A percentile compares a stretch with the other conserved stretches of the same genome.
Evolutionary conservation across 2,797 vertebrate genomes (phyloP).

Genomic region (Notamacropus eugenii): DNA sequence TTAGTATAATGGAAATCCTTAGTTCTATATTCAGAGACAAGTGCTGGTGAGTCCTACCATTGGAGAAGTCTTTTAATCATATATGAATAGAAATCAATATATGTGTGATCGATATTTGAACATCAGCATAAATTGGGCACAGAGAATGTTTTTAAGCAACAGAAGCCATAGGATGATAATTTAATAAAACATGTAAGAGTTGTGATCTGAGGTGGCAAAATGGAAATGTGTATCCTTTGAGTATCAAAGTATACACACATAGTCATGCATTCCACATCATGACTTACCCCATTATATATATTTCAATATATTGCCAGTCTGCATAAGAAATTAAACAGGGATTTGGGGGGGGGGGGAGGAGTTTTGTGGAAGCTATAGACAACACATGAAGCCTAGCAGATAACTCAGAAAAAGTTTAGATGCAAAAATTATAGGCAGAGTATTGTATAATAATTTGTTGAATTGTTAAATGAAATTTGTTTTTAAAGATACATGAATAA

Average conservation of each 20-base stretch:
- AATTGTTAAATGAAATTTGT: not conserved
- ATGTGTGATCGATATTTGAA: not conserved
- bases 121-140: not conserved
- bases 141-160: not conserved
- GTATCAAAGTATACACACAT: not conserved
- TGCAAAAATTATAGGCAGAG: too few relatives aligned
- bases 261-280: too few relatives aligned
- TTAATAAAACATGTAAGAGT: not conserved
- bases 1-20: not conserved
- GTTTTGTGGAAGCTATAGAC: too few relatives aligned
- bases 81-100: not conserved
- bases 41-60: not conserved
- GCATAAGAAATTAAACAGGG: too few relatives aligned
- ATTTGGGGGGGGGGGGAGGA: too few relatives aligned
- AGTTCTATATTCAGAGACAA: not conserved
- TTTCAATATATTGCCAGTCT: too few relatives aligned
- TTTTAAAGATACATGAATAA: not conserved
- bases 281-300: too few relatives aligned
- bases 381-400: too few relatives aligned
- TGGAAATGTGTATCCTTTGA: not conserved
- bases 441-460: not conserved
- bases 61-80: not conserved
- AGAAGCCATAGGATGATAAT: not conserved
- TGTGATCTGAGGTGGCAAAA: not conserved
- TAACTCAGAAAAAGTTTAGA: too few relatives aligned